Conservation (phyloP, 1,140 invertebrate genomes). For the Anthonomus grandis region DNA sequence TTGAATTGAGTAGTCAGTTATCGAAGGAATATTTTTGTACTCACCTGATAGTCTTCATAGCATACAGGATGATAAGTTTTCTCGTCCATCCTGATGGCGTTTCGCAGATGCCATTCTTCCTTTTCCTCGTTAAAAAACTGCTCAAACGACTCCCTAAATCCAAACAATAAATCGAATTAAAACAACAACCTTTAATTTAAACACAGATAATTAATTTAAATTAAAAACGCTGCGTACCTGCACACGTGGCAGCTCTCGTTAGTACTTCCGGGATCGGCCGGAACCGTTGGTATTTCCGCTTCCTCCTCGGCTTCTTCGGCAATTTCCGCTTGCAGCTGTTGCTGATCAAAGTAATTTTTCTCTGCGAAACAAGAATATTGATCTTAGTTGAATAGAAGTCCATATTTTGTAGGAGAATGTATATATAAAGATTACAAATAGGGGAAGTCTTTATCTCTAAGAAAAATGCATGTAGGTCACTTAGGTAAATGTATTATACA, state of each 20-base stretch:
- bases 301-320: conserved; percentile 52
- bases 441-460: too few relatives aligned
- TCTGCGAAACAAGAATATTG: conserved; percentile 54
- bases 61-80: conserved; percentile 89
- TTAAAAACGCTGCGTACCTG: conserved; percentile 46
- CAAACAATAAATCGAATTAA: not conserved
- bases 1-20: too few relatives aligned
- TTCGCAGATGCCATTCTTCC: conserved; percentile 91
- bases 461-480: too few relatives aligned
- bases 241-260: conserved; percentile 80
- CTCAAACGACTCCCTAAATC: conserved; percentile 72
- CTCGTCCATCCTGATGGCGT: conserved; percentile 73
- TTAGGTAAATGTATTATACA: too few relatives aligned
- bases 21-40: conserved; percentile 7
- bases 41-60: conserved; percentile 83
- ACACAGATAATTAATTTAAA: not conserved
- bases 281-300: conserved; percentile 58
- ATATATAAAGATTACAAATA: too few relatives aligned
- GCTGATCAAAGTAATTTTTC: conserved; percentile 85
- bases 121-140: conserved; percentile 93
- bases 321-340: conserved; percentile 50
- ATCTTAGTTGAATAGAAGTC: too few relatives aligned
- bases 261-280: conserved; percentile 56
- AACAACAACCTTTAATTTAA: not conserved
- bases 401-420: too few relatives aligned